Conservation (phyloP, 2,888 invertebrate species). For the Leptinotarsa rubiginosa region DNA sequence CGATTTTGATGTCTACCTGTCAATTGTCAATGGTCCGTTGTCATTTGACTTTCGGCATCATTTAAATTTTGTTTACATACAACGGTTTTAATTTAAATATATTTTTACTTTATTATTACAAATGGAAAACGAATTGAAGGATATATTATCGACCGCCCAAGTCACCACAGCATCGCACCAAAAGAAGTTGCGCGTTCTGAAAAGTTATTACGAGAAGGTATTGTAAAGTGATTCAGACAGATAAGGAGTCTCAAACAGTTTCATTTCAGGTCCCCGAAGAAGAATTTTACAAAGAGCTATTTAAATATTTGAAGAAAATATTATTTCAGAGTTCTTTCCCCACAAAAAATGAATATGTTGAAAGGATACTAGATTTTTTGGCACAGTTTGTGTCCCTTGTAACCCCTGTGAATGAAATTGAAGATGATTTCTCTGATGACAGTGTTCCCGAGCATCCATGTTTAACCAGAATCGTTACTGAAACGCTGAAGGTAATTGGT, state of each 20-base stretch:
- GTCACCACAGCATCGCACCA: slow-evolving; percentile 47
- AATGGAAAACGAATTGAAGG: slow-evolving; percentile 38
- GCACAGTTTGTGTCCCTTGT: slow-evolving; percentile 49
- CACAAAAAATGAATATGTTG: slow-evolving; percentile 42
- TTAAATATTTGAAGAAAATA: slow-evolving; percentile 38
- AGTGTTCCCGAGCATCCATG: slow-evolving; percentile 39
- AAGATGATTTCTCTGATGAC: slow-evolving; percentile 29
- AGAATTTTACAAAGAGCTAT: slow-evolving; percentile 42
- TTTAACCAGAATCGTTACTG: slow-evolving; percentile 43
- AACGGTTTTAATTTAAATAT: slow-evolving; percentile 32
- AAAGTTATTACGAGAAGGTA: slow-evolving; percentile 49
- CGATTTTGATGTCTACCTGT: not conserved
- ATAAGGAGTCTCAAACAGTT: not conserved
- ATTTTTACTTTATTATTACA: slow-evolving; percentile 30
- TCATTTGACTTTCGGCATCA: not conserved
- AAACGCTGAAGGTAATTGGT: slow-evolving; percentile 42
- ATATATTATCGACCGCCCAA: slow-evolving; percentile 47
- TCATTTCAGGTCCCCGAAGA: slow-evolving; percentile 42
- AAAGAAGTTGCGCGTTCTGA: slow-evolving; percentile 47
- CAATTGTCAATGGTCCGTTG: not conserved
- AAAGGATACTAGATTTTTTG: slow-evolving; percentile 49
- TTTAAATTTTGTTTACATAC: slow-evolving; percentile 33
- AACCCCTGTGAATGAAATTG: slow-evolving; percentile 37
- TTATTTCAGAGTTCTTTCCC: slow-evolving; percentile 38
- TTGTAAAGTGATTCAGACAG: slow-evolving; percentile 14